Evolutionary conservation across 2,797 vertebrate genomes (phyloP).

Genomic region (Kryptopterus vitreolus): DNA sequence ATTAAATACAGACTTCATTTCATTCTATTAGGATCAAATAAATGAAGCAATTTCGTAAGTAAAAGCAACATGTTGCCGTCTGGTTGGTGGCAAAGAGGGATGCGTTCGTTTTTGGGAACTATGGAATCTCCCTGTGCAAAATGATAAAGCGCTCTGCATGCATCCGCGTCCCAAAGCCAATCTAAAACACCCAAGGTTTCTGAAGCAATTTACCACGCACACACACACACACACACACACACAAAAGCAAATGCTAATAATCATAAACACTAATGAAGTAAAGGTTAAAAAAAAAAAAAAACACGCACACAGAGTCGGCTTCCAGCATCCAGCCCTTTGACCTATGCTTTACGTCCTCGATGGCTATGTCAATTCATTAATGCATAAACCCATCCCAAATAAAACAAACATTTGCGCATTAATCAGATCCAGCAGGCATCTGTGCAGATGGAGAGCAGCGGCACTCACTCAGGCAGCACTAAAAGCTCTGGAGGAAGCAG

Average conservation of each 20-base stretch:
- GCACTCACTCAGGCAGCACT: constrained; percentile 40
- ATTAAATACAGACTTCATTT: constrained; percentile 33
- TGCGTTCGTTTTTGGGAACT: not conserved
- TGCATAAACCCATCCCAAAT: constrained; percentile 45
- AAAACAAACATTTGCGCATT: constrained; percentile 47
- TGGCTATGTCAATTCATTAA: constrained; percentile 39
- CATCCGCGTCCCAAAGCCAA: constrained; percentile 26
- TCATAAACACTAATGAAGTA: constrained; percentile 5
- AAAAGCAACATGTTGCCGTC: constrained; percentile 28
- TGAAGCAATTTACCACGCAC: constrained; percentile 11
- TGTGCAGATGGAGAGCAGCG: constrained; percentile 28
- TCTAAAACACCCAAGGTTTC: constrained; percentile 18
- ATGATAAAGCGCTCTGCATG: constrained; percentile 22
- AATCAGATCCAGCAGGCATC: constrained; percentile 39
- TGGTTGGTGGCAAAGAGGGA: constrained; percentile 21
- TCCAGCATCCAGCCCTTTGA: not conserved
- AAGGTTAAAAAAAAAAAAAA: not conserved
- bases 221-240: constrained; percentile 1
- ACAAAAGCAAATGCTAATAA: not conserved
- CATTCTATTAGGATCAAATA: constrained; percentile 25
- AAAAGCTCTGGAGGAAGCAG: constrained; percentile 51
- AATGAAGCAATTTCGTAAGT: constrained; percentile 22
- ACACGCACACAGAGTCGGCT: constrained; percentile 1
- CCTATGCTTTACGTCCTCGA: constrained; percentile 17
- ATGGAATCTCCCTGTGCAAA: not conserved